Conservation (phyloP, 1,140 invertebrate species). For the Drosophila albomicans region DNA sequence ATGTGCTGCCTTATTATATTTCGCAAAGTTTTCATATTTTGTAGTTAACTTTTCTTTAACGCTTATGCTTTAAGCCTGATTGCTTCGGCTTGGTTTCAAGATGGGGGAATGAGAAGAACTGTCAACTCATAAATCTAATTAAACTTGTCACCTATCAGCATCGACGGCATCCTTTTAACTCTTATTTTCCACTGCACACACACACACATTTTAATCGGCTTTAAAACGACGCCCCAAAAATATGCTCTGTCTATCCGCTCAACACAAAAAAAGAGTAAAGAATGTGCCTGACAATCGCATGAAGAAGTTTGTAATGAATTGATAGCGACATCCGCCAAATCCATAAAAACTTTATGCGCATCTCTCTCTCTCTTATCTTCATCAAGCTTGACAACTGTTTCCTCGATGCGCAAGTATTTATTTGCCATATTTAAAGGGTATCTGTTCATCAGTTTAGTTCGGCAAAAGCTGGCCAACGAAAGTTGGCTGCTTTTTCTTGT, state of each 20-base stretch:
- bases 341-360: not conserved
- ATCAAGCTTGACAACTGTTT: not conserved
- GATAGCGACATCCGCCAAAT: not conserved
- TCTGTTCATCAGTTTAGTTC: not conserved
- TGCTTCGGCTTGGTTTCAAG: not conserved
- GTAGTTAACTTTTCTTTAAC: slow-evolving; percentile 1
- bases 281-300: not conserved
- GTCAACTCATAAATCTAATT: slow-evolving; percentile 77
- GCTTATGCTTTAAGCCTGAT: not conserved
- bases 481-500: slow-evolving; percentile 1
- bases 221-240: slow-evolving; percentile 53
- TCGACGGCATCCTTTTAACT: slow-evolving; percentile 28
- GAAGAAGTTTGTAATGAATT: not conserved
- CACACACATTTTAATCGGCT: slow-evolving; percentile 60
- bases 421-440: slow-evolving; percentile 3
- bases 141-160: slow-evolving; percentile 68
- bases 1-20: not conserved
- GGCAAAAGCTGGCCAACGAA: not conserved
- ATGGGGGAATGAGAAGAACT: slow-evolving; percentile 27
- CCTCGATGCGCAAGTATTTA: not conserved
- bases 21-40: slow-evolving; percentile 7
- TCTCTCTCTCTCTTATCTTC: not conserved
- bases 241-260: not conserved
- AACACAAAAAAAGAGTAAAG: not conserved
- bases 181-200: not conserved